phyloP scores from a whole-genome alignment of 2,888 invertebrate genomes.

The Pomacea canaliculata region DNA sequence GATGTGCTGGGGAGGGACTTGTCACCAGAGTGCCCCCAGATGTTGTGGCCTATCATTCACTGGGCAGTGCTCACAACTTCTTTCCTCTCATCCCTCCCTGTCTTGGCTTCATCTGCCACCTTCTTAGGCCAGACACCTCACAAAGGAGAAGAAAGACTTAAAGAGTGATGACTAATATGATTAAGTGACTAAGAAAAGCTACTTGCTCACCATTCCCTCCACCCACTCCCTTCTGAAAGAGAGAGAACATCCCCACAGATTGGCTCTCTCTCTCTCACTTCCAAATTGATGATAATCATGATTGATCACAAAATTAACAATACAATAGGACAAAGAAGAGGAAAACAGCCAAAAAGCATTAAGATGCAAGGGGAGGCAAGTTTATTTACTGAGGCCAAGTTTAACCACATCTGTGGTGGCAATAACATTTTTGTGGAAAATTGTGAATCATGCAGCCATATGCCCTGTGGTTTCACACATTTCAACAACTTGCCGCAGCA shows the following conservation, averaged over 20 bases:
- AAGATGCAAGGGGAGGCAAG: conserved; percentile 7
- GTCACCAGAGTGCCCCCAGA: conserved; percentile 3
- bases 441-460: conserved; percentile 24
- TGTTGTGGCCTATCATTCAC: conserved; percentile 4
- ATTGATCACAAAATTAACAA: conserved; percentile 24
- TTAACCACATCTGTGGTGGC: conserved; percentile 15
- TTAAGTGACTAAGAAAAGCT: conserved; percentile 26
- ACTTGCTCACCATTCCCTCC: too few species aligned
- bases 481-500: conserved; percentile 1
- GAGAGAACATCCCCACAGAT: conserved; percentile 20
- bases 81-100: conserved; percentile 16
- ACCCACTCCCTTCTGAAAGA: conserved; percentile 13
- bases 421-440: conserved; percentile 16
- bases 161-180: conserved; percentile 19
- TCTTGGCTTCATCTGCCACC: conserved; percentile 23
- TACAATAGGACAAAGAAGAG: conserved; percentile 10
- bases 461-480: conserved; percentile 32
- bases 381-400: conserved; percentile 18
- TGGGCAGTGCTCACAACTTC: too few species aligned
- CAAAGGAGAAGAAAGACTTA: conserved; percentile 17
- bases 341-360: conserved; percentile 7
- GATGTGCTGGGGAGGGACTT: conserved; percentile 2
- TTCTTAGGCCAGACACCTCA: conserved; percentile 3
- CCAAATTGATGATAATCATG: conserved; percentile 5
- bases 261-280: not conserved